These are phyloP conservation scores for Eremobia ochroleuca DNA, from an alignment of 2,888 invertebrate species.

Conservation along the genomic window DNA sequence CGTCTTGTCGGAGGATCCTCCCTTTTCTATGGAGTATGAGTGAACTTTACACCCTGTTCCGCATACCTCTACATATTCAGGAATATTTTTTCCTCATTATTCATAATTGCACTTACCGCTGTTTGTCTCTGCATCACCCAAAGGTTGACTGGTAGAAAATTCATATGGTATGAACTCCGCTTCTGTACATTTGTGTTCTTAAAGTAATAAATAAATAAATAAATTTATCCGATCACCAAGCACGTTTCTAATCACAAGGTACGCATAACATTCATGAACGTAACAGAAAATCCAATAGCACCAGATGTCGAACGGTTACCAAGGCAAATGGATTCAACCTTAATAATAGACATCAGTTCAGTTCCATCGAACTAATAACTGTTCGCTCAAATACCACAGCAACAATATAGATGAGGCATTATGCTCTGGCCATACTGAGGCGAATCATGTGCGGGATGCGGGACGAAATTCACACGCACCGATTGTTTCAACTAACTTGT, in stretches of 20 bases:
- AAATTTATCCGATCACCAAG: not conserved
- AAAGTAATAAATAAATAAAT: not conserved
- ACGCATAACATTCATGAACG: not conserved
- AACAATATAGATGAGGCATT: constrained; percentile 40
- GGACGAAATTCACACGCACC: not conserved
- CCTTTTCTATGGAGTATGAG: too few species aligned
- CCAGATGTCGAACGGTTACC: not conserved
- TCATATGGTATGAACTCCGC: not conserved
- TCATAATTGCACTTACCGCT: not conserved
- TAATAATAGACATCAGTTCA: constrained; percentile 16
- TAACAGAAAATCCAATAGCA: constrained; percentile 6
- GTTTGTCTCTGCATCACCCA: not conserved
- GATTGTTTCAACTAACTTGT: not conserved
- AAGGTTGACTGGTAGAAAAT: not conserved
- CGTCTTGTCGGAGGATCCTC: too few species aligned
- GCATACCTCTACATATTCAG: not conserved
- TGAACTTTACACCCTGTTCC: too few species aligned
- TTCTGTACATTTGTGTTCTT: not conserved
- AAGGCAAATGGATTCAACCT: constrained; percentile 22
- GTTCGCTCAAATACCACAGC: constrained; percentile 27
- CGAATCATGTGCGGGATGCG: too few species aligned
- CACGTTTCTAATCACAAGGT: not conserved
- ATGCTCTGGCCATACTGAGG: not conserved
- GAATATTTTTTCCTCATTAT: not conserved
- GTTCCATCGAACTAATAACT: constrained; percentile 32